Evolutionary conservation across 30 jellyfish, hydroid and myxozoan species (phyloP).

Genomic region (Pelagia noctiluca): DNA sequence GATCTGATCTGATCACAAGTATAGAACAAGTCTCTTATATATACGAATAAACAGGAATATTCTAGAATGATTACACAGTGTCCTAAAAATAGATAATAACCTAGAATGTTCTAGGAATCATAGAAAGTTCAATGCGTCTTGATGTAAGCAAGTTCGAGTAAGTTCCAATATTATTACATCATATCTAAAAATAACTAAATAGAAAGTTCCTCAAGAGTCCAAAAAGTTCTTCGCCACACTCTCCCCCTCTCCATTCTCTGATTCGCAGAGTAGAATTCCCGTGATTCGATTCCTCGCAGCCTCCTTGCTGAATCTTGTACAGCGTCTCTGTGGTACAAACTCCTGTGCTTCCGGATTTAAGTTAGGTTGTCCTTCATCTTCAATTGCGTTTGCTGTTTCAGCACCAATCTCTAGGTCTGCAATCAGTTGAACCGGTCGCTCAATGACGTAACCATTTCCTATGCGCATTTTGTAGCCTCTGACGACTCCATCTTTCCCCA

Average conservation of each 20-base stretch:
- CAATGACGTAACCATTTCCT: constrained; percentile 54
- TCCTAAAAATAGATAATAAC: too few relatives aligned
- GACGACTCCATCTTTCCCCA: constrained; percentile 49
- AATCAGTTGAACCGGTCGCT: constrained; percentile 49
- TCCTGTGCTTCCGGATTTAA: neutral
- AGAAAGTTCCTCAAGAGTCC: too few relatives aligned
- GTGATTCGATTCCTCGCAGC: neutral
- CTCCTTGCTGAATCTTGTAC: neutral
- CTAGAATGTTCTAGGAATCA: too few relatives aligned
- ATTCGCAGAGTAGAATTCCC: neutral
- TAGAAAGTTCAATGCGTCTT: too few relatives aligned
- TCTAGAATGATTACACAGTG: too few relatives aligned
- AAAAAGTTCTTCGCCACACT: neutral
- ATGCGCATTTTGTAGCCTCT: constrained; percentile 55
- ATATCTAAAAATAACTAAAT: too few relatives aligned
- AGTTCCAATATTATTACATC: too few relatives aligned
- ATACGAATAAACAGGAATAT: too few relatives aligned
- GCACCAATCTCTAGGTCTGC: constrained; percentile 43
- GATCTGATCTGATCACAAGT: too few relatives aligned
- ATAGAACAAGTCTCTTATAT: too few relatives aligned
- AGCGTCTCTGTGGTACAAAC: neutral
- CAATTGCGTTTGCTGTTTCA: neutral
- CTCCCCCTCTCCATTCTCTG: neutral
- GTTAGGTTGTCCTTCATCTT: neutral
- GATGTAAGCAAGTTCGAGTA: too few relatives aligned